These are phyloP conservation scores for Sebastes schlegelii DNA, from an alignment of 2,113 vertebrate genomes.

Conservation along the genomic window DNA sequence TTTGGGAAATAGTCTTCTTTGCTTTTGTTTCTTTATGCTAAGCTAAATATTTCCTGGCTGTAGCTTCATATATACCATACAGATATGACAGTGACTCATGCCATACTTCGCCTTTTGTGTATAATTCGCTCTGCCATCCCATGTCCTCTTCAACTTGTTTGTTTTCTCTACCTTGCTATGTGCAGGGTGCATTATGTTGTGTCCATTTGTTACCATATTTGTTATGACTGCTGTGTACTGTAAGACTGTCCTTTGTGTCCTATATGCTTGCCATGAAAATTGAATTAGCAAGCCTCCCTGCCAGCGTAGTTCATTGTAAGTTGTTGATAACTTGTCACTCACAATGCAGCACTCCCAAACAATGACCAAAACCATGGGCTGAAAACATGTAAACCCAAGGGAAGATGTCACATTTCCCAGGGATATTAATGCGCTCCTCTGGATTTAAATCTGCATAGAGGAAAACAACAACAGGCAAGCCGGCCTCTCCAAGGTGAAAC, in stretches of 20 bases:
- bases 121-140: neutral
- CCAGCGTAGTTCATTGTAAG: conserved; percentile 11
- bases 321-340: conserved; percentile 48
- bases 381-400: conserved; percentile 33
- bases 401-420: conserved; percentile 34
- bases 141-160: neutral
- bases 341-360: conserved; percentile 34
- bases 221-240: conserved; percentile 10
- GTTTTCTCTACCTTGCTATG: neutral
- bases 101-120: neutral
- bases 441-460: conserved; percentile 65
- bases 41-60: no score
- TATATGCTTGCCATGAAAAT: conserved; percentile 27
- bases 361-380: conserved; percentile 38
- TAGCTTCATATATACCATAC: neutral
- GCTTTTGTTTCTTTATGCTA: no score
- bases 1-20: no score
- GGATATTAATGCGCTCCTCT: conserved; percentile 53
- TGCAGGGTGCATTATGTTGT: neutral
- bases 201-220: conserved; percentile 22
- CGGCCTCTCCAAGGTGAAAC: conserved; percentile 76
- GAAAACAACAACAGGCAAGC: conserved; percentile 62
- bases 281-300: conserved; percentile 28
- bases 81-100: neutral
- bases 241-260: neutral